These are phyloP conservation scores for Loris lydekkerianus DNA, from an alignment of 2,797 vertebrate genomes.

Conservation along the genomic window DNA sequence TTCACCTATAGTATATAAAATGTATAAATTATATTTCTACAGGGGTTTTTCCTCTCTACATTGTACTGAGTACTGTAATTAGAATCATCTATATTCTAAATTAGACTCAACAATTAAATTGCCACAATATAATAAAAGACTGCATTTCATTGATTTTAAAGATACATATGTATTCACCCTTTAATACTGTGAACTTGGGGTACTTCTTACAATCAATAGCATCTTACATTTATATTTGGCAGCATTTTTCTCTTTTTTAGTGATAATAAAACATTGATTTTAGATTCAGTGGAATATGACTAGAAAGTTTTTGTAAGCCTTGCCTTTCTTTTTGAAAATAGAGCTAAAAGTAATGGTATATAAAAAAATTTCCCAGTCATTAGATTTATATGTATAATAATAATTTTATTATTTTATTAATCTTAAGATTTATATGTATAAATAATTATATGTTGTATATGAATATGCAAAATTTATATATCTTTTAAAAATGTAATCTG, in stretches of 20 bases:
- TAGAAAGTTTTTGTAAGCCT: constrained; percentile 20
- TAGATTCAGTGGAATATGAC: constrained; percentile 17
- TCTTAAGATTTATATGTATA: not conserved
- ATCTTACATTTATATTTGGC: not conserved
- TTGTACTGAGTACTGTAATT: not conserved
- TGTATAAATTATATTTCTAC: constrained; percentile 7
- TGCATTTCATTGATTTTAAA: not conserved
- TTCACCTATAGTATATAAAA: not conserved
- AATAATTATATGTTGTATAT: not conserved
- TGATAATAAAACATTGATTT: constrained; percentile 25
- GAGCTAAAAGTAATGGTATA: not conserved
- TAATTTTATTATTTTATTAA: too few relatives aligned
- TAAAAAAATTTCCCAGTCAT: not conserved
- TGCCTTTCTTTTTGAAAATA: constrained; percentile 31
- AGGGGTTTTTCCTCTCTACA: not conserved
- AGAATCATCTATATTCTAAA: not conserved
- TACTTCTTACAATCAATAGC: not conserved
- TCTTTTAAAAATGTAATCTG: not conserved
- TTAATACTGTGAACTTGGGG: not conserved
- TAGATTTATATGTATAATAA: not conserved
- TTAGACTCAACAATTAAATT: not conserved
- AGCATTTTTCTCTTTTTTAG: constrained; percentile 45
- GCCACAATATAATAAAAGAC: constrained; percentile 8
- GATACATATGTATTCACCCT: not conserved
- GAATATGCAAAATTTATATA: constrained; percentile 15